Evolutionary conservation across 2,797 vertebrate species (phyloP), one percentile per base, ranked within the genome.

Genomic region (Notolepis coatsorum): DNA sequence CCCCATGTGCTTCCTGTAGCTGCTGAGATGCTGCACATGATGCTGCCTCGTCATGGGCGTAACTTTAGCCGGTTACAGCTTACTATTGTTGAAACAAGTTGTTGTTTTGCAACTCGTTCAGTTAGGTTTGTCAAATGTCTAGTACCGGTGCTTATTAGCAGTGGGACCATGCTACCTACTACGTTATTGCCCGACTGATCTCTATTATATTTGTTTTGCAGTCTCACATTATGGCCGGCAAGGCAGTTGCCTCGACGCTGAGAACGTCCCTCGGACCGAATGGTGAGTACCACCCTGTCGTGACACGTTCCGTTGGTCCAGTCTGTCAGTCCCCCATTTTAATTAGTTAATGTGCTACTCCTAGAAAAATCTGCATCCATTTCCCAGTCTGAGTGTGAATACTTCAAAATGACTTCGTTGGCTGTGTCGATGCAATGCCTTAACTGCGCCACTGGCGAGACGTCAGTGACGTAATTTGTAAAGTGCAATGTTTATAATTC

Each of bases 181-280:
- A 15, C 15, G 2, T 31, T 2, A 13, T n/a, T n/a, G n/a, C n/a
- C n/a, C n/a, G n/a, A 0, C 3, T 64, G 1, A 79, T n/a, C n/a
- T n/a, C n/a, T n/a, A n/a, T n/a, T n/a, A n/a, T n/a, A n/a, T n/a
- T n/a, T n/a, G 57, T 87, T 55, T 91, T 88, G 82, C 71, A 99
- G 98, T 99, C 98, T 77, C 97, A 99, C 57, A 99, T 99, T 73
- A 96, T 99, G 97, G 98, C 98, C 80, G 98, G 92, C 12, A 99
- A 98, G 69, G 97, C 98, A 23, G 96, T 99, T 24, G 95, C 96
- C 31, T 97, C 94, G 71, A 99, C 97, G 13, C 91, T 99, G 28
- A 95, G 81, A 84, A 98, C 97, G n/a, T 99, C 98, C 0, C 88
- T 99, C 55, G 98, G 98, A 55, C 98, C 98, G 12, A 99, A 99